Conservation (phyloP, 2,888 invertebrate species). For the Hemithea aestivaria region DNA sequence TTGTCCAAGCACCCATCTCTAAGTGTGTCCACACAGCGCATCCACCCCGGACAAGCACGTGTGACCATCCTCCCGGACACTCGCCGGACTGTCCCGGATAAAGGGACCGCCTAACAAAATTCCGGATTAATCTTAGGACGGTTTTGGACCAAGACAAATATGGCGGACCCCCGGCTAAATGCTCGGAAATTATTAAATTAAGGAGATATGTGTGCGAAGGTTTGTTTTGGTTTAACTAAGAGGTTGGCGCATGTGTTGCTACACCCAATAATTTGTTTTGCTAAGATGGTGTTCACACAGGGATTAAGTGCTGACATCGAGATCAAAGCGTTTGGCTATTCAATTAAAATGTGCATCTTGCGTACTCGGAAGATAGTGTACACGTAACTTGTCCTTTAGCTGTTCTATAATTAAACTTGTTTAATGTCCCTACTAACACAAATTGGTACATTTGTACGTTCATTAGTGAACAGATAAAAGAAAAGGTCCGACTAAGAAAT, state of each 20-base stretch:
- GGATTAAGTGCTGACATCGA: slow-evolving; percentile 6
- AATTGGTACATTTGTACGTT: too few species aligned
- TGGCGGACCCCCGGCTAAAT: slow-evolving; percentile 59
- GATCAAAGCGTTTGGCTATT: slow-evolving; percentile 9
- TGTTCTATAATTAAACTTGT: too few species aligned
- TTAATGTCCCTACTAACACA: too few species aligned
- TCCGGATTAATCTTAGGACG: slow-evolving; percentile 69
- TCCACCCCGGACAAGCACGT: slow-evolving; percentile 33
- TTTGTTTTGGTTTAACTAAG: slow-evolving; percentile 35
- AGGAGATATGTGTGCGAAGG: slow-evolving; percentile 49
- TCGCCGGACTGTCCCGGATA: slow-evolving; percentile 16
- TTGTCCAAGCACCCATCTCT: slow-evolving; percentile 35
- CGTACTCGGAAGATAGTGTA: too few species aligned
- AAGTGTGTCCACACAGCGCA: slow-evolving; percentile 37
- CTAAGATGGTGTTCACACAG: slow-evolving; percentile 5
- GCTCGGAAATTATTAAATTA: slow-evolving; percentile 73
- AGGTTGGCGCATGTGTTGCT: slow-evolving; percentile 9
- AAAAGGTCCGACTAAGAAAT: slow-evolving; percentile 10
- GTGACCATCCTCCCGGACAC: slow-evolving; percentile 23
- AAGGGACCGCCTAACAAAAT: slow-evolving; percentile 58
- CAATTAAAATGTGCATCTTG: too few species aligned
- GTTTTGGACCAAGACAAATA: slow-evolving; percentile 73
- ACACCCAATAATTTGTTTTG: slow-evolving; percentile 11
- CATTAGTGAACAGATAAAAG: too few species aligned
- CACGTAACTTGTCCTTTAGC: too few species aligned